Evolutionary conservation across 2,113 vertebrate genomes (phyloP).

Genomic region (Elanus axillaris): DNA sequence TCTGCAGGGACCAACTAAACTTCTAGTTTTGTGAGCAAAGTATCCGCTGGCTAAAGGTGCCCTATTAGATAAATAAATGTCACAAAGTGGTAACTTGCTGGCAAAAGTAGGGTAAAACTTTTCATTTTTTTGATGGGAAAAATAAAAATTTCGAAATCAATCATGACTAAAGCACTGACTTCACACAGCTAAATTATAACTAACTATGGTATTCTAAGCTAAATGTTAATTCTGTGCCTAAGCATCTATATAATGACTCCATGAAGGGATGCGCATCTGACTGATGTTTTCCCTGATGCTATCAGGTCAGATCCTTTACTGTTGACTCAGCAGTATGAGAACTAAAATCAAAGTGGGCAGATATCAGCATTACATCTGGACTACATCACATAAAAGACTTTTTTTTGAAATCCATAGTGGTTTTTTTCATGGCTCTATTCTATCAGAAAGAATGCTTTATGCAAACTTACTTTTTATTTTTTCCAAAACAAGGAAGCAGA

Average conservation of each 20-base stretch:
- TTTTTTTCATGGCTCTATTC: not conserved
- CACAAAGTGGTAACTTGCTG: not conserved
- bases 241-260: not conserved
- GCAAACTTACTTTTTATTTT: not conserved
- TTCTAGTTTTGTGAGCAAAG: not conserved
- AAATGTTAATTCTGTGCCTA: not conserved
- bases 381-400: not conserved
- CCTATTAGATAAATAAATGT: not conserved
- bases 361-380: not conserved
- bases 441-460: not conserved
- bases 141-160: not conserved
- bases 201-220: not conserved
- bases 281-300: not conserved
- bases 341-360: not conserved
- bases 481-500: accelerated
- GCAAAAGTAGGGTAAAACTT: not conserved
- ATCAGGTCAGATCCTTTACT: accelerated
- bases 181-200: not conserved
- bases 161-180: not conserved
- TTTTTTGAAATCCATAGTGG: accelerated
- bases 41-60: not conserved
- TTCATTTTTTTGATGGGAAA: not conserved
- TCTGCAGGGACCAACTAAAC: not conserved
- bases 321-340: not conserved
- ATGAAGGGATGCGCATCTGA: not conserved